Conservation (phyloP, 2,888 invertebrate species). For the Strigamia transsilvanica region DNA sequence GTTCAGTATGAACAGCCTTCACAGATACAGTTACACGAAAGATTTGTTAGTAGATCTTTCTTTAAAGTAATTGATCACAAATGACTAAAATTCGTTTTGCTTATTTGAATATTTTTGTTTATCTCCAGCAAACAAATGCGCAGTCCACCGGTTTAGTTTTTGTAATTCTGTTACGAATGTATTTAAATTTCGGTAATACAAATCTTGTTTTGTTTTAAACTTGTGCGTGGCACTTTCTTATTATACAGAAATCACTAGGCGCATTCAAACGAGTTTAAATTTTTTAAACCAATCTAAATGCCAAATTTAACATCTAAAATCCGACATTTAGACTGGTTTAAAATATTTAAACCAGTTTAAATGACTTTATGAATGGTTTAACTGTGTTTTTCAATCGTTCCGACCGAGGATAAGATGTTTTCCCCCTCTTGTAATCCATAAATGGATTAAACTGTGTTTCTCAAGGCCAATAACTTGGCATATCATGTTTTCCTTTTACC, state of each 20-base stretch:
- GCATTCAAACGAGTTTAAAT: too few relatives aligned
- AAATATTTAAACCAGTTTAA: too few relatives aligned
- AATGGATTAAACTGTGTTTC: conserved; percentile 24
- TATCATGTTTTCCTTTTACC: conserved; percentile 39
- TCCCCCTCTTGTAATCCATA: not conserved
- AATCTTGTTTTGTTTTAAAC: not conserved
- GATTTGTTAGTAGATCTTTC: not conserved
- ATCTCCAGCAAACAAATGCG: not conserved
- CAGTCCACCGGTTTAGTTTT: not conserved
- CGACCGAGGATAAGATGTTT: not conserved
- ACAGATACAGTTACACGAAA: not conserved
- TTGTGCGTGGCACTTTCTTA: not conserved
- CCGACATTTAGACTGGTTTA: too few relatives aligned
- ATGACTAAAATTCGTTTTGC: not conserved
- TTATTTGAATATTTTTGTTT: not conserved
- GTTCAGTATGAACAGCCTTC: not conserved
- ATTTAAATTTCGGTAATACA: not conserved
- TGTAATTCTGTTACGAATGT: not conserved
- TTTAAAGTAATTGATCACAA: not conserved
- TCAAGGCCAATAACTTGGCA: conserved; percentile 22
- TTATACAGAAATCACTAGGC: too few relatives aligned
- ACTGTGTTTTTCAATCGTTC: not conserved
- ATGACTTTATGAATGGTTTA: too few relatives aligned
- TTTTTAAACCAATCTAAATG: too few relatives aligned
- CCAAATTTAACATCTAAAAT: too few relatives aligned